Conservation (phyloP, 1,140 invertebrate species). For the Pseudomyrmex gracilis region DNA sequence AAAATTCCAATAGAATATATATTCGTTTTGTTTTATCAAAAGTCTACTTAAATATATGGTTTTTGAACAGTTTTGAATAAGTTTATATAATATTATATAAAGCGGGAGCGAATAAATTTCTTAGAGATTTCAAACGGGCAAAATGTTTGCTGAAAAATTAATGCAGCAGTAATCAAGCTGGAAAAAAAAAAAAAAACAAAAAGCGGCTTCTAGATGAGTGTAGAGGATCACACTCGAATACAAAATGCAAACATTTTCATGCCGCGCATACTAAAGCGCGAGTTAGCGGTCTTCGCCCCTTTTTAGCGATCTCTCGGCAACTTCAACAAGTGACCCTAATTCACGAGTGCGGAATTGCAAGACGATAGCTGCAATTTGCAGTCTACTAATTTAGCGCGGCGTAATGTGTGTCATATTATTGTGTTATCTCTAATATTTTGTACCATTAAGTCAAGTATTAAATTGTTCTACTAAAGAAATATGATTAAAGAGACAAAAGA, state of each 20-base stretch:
- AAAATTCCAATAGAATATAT: not conserved
- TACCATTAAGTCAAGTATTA: not conserved
- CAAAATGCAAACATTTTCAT: slow-evolving; percentile 48
- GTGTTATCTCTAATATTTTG: too few relatives aligned
- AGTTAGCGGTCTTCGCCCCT: slow-evolving; percentile 72
- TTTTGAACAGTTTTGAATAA: not conserved
- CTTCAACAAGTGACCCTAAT: slow-evolving; percentile 44
- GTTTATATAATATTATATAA: not conserved
- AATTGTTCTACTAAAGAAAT: too few relatives aligned
- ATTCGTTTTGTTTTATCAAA: too few relatives aligned
- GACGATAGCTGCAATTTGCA: not conserved
- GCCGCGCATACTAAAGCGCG: slow-evolving; percentile 70
- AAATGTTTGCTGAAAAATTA: not conserved
- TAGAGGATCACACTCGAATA: slow-evolving; percentile 66
- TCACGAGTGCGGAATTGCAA: slow-evolving; percentile 1
- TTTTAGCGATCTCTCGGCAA: slow-evolving; percentile 44
- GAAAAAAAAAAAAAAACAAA: slow-evolving; percentile 6
- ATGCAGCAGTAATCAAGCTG: slow-evolving; percentile 8
- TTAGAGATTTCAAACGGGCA: not conserved
- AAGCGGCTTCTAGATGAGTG: slow-evolving; percentile 43
- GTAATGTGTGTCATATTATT: too few relatives aligned
- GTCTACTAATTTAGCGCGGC: not conserved
- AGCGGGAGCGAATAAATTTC: not conserved
- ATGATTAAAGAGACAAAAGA: too few relatives aligned
- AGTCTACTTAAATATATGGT: too few relatives aligned